Percentiles rank a stretch among this genome's conserved stretches.
Evolutionary conservation across 2,888 invertebrate genomes (phyloP).

Genomic region (Pristionchus arcanus): DNA sequence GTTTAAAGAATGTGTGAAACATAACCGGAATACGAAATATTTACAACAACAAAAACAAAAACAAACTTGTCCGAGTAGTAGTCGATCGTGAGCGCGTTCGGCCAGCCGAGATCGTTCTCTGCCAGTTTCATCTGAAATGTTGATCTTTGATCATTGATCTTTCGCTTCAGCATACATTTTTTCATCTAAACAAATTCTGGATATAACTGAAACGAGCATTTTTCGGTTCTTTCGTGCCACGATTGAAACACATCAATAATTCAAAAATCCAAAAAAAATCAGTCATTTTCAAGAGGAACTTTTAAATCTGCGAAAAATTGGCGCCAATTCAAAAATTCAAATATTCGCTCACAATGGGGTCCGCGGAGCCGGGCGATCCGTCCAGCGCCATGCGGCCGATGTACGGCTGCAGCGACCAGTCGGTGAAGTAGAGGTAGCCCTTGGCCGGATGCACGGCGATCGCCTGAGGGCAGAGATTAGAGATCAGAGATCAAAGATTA

Average conservation of each 20-base stretch:
- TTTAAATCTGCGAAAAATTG: not conserved
- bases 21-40: not conserved
- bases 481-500: conserved; percentile 2
- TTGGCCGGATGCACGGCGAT: conserved; percentile 93
- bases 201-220: no score
- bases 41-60: not conserved
- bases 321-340: conserved; percentile 16
- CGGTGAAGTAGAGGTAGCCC: conserved; percentile 90
- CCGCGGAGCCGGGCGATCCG: conserved; percentile 84
- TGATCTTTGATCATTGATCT: not conserved
- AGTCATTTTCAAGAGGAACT: not conserved
- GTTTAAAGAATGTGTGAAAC: not conserved
- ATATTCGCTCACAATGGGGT: conserved; percentile 61
- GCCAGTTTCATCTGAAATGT: conserved; percentile 85
- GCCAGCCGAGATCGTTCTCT: conserved; percentile 97
- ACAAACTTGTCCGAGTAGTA: conserved; percentile 90
- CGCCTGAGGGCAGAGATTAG: conserved; percentile 83
- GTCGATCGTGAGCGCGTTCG: conserved; percentile 96
- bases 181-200: no score
- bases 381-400: conserved; percentile 98
- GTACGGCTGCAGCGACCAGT: conserved; percentile 92
- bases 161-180: no score
- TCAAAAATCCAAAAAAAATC: not conserved
- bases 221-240: no score
- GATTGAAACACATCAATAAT: no score